phyloP scores from a whole-genome alignment of 2,888 invertebrate genomes.

The Oxycera nigricornis region DNA sequence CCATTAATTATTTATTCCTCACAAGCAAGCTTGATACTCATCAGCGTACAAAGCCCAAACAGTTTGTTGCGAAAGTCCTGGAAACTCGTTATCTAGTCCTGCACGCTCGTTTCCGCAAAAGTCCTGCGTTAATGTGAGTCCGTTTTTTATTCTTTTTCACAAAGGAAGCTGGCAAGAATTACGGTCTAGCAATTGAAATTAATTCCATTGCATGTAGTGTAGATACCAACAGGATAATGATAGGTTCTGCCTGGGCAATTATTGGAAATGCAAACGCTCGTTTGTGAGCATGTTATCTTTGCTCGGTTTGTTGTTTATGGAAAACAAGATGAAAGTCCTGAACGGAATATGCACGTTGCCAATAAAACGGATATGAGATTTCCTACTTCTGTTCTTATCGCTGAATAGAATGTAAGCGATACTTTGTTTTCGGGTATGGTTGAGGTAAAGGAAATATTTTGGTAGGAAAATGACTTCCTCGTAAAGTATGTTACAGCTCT shows the following conservation, averaged over 20 bases:
- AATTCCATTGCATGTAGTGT: constrained; percentile 14
- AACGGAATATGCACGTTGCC: too few relatives aligned
- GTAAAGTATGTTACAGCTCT: too few relatives aligned
- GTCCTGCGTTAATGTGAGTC: neutral
- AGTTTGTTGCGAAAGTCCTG: neutral
- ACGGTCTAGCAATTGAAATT: constrained; percentile 13
- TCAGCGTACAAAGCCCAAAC: neutral
- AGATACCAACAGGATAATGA: constrained; percentile 22
- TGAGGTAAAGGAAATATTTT: too few relatives aligned
- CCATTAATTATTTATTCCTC: too few relatives aligned
- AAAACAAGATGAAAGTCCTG: constrained; percentile 30
- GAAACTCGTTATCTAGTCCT: neutral
- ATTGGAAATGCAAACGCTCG: constrained; percentile 12
- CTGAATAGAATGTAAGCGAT: too few relatives aligned
- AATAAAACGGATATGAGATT: too few relatives aligned
- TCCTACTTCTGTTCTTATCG: too few relatives aligned
- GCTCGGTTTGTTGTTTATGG: constrained; percentile 9
- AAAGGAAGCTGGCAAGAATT: constrained; percentile 7
- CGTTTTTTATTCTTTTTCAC: neutral
- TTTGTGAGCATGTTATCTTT: neutral
- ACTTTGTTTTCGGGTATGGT: too few relatives aligned
- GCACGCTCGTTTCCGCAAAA: neutral
- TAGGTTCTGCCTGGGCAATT: neutral
- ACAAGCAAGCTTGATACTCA: too few relatives aligned
- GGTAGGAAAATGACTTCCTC: too few relatives aligned